Evolutionary conservation across 2,888 invertebrate species (phyloP).

Genomic region (Pachydiplax longipennis): DNA sequence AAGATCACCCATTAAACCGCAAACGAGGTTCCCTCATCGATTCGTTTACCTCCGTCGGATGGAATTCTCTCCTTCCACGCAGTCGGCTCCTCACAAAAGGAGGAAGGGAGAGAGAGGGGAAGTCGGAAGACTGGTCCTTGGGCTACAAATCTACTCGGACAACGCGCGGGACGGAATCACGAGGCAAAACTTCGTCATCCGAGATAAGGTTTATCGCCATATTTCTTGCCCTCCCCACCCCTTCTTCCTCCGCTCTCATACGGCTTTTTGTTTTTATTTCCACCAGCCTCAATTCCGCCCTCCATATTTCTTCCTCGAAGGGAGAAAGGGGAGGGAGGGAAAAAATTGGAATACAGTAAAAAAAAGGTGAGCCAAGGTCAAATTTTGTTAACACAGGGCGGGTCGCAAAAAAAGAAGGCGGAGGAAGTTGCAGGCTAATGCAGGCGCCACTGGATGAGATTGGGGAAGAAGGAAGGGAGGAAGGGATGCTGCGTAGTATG

Average conservation of each 20-base stretch:
- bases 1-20: background rate
- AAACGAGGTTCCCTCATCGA: constrained; percentile 1
- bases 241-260: background rate
- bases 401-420: background rate
- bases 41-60: background rate
- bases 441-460: background rate
- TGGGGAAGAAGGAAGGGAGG: background rate
- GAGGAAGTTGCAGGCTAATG: background rate
- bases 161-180: background rate
- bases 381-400: constrained; percentile 4
- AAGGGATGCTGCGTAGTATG: too few species aligned
- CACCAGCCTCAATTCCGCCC: background rate
- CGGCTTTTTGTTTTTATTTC: background rate
- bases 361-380: constrained; percentile 11
- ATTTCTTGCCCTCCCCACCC: background rate
- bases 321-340: background rate
- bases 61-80: background rate
- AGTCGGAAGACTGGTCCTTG: background rate
- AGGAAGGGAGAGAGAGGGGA: background rate
- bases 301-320: background rate
- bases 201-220: constrained; percentile 31
- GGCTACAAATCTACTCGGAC: background rate
- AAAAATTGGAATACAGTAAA: background rate
- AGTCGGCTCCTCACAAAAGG: background rate
- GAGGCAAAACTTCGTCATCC: constrained; percentile 24